Evolutionary conservation across 2,113 vertebrate genomes (phyloP), one percentile per base, ranked within the genome.

Genomic region (Salvelinus alpinus): DNA sequence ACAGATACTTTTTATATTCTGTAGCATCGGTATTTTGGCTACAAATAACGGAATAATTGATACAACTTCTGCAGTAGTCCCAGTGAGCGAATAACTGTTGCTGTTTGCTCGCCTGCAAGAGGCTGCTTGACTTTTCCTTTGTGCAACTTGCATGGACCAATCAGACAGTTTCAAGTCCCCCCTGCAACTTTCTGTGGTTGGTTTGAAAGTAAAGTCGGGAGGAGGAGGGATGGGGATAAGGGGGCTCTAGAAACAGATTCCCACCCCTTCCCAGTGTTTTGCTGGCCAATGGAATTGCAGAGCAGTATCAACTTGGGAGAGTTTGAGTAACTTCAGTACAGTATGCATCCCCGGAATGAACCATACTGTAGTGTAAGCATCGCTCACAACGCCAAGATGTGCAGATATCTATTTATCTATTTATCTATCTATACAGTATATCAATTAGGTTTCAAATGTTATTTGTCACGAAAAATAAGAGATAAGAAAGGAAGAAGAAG

Each of bases 221-320:
- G 7, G 65, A 74, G 25, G 44, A 78, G 78, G 79, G 69, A 78
- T 87, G 75, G 88, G 85, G 77, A 77, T 80, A 76, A 84, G 88
- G 86, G 88, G 84, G 76, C 51, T 80, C 91, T 91, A 90, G 90
- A 92, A 92, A 92, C 93, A 82, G 87, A 85, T 83, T 82, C 70
- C 84, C 88, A 72, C 84, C 77, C 78, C 80, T 62, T 74, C 86
- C 87, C 89, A 85, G 9, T 44, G 38, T 44, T 2, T 44, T 44
- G 9, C 38, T 11, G 2, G 9, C 38, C 38, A 44, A 44, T 44
- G 38, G 38, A 91, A 66, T 13, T 66, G 59, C 7, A 62, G 59
- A 89, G 90, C 77, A 83, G 14, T 57, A 72, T 44, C 38, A 11
- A 44, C 9, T 44, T 44, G 38, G 38, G 38, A 44, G 38, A 44